Percentiles rank a stretch among this genome's conserved stretches.
phyloP scores from a whole-genome alignment of 92 coral and sea anemone species.

The Metridium senile region DNA sequence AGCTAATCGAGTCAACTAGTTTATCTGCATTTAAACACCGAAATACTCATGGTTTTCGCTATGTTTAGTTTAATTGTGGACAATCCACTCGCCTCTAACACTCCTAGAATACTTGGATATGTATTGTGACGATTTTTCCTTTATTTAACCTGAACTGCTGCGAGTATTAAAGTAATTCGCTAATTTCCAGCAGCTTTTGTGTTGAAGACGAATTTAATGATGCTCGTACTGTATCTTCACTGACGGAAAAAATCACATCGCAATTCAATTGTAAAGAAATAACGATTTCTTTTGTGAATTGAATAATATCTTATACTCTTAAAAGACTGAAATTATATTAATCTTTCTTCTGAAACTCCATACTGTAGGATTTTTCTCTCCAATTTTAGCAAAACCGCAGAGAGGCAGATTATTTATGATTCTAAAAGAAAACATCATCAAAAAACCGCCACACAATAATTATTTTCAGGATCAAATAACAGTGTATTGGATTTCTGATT shows the following conservation, averaged over 20 bases:
- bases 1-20: slow-evolving; percentile 12
- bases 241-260: slow-evolving; percentile 30
- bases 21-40: slow-evolving; percentile 10
- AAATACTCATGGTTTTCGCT: slow-evolving; percentile 5
- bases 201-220: slow-evolving; percentile 18
- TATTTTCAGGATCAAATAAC: slow-evolving; percentile 33
- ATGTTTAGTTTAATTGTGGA: neutral
- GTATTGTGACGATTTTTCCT: neutral
- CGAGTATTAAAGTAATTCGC: neutral
- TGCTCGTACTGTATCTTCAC: neutral
- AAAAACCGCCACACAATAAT: slow-evolving; percentile 21
- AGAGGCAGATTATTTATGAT: slow-evolving; percentile 23
- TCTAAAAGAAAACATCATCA: slow-evolving; percentile 25
- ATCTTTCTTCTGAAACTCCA: neutral
- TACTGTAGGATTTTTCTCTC: slow-evolving; percentile 19
- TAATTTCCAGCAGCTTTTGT: slow-evolving; percentile 27
- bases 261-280: slow-evolving; percentile 9
- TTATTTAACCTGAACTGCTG: slow-evolving; percentile 8
- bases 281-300: slow-evolving; percentile 14
- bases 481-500: slow-evolving; percentile 14
- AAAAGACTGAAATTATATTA: neutral
- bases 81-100: neutral
- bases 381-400: slow-evolving; percentile 24
- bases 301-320: neutral
- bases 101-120: neutral